These are phyloP conservation scores for Tuta absoluta DNA, from an alignment of 2,888 invertebrate genomes.

Conservation along the genomic window DNA sequence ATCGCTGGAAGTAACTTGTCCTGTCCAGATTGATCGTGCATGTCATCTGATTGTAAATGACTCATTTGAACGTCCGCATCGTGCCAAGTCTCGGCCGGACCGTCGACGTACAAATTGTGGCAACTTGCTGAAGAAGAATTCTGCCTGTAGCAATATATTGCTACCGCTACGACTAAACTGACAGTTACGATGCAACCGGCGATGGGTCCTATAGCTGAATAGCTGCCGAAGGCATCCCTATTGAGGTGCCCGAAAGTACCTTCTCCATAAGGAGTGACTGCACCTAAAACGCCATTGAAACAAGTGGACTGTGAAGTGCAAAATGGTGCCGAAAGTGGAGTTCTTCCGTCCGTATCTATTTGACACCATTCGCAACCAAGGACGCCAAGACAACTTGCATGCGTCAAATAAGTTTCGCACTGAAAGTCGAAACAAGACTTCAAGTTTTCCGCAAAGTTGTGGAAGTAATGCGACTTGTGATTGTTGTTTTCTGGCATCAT, in stretches of 20 bases:
- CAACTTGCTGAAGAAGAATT: slow-evolving; percentile 79
- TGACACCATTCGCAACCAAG: slow-evolving; percentile 97
- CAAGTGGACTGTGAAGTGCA: slow-evolving; percentile 91
- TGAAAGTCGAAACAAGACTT: slow-evolving; percentile 85
- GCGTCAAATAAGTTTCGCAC: slow-evolving; percentile 84
- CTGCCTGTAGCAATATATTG: slow-evolving; percentile 91
- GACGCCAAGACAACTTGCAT: slow-evolving; percentile 86
- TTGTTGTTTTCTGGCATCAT: slow-evolving; percentile 74
- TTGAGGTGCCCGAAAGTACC: slow-evolving; percentile 79
- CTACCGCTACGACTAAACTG: slow-evolving; percentile 89
- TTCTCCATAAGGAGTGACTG: slow-evolving; percentile 91
- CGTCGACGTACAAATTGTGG: slow-evolving; percentile 76
- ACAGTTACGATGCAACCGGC: slow-evolving; percentile 92
- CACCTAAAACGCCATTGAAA: slow-evolving; percentile 92
- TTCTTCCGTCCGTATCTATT: slow-evolving; percentile 87
- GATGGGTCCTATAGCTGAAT: slow-evolving; percentile 92
- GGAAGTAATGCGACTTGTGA: slow-evolving; percentile 74
- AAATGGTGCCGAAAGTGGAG: slow-evolving; percentile 85
- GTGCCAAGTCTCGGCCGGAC: slow-evolving; percentile 77
- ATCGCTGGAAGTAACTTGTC: slow-evolving; percentile 83
- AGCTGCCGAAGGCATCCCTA: slow-evolving; percentile 75
- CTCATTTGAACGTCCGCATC: slow-evolving; percentile 85
- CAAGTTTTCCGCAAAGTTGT: slow-evolving; percentile 77
- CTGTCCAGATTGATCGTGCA: slow-evolving; percentile 83
- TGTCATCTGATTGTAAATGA: slow-evolving; percentile 86